Conservation (phyloP, 1,140 invertebrate genomes). For the Laupala kohalensis region DNA sequence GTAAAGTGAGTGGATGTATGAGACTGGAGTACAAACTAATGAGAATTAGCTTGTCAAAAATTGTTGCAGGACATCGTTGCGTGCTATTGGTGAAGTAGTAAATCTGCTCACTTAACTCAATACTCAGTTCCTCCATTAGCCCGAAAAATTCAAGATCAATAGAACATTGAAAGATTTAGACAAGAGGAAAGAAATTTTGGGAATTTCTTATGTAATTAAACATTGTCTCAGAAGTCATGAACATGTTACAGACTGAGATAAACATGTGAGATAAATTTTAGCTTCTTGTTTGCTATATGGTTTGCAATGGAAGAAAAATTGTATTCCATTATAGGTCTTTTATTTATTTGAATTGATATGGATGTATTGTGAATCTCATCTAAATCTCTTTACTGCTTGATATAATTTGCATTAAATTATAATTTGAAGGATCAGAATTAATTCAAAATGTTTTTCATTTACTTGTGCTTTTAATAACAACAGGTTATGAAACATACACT, state of each 20-base stretch:
- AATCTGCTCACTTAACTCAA: neutral
- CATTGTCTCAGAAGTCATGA: neutral
- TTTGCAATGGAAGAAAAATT: neutral
- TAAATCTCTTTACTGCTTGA: neutral
- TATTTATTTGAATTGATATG: neutral
- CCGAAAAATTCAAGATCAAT: neutral
- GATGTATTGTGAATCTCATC: neutral
- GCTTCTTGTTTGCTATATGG: neutral
- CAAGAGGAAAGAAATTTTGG: neutral
- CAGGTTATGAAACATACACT: neutral
- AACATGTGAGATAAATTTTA: neutral
- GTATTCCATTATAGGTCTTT: neutral
- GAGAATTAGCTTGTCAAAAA: neutral
- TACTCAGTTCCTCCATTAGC: neutral
- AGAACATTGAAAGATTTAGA: neutral
- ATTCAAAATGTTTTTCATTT: neutral
- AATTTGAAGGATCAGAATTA: neutral
- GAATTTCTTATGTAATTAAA: neutral
- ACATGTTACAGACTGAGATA: neutral
- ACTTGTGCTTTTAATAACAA: neutral
- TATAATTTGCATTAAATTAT: neutral
- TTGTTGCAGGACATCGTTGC: too few relatives aligned
- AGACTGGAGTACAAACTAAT: neutral
- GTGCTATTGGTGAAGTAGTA: too few relatives aligned
- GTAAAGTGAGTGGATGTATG: neutral